phyloP scores from a whole-genome alignment of 2,888 invertebrate species.

The Chalcosyrphus nemorum region DNA sequence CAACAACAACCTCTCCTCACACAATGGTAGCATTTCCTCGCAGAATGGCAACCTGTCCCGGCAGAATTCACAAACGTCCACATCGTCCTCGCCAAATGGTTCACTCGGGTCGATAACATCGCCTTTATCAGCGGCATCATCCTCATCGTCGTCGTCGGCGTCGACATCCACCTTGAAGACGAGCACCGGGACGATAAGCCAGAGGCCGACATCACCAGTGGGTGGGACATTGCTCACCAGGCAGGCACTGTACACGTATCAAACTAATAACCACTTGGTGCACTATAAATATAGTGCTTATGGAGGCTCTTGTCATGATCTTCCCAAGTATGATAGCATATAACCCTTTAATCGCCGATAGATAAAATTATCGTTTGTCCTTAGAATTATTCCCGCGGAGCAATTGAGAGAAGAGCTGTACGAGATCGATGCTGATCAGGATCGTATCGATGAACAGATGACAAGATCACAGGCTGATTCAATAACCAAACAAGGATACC shows the following conservation, averaged over 20 bases:
- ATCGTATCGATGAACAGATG: constrained; percentile 88
- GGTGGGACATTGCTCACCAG: constrained; percentile 84
- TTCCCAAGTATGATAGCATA: constrained; percentile 91
- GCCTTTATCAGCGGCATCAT: constrained; percentile 55
- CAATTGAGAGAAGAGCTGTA: constrained; percentile 92
- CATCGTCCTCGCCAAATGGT: constrained; percentile 77
- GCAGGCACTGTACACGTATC: constrained; percentile 88
- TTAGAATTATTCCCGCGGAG: constrained; percentile 83
- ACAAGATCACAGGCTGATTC: constrained; percentile 87
- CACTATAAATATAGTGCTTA: constrained; percentile 96
- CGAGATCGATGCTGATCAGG: constrained; percentile 94
- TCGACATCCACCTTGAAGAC: constrained; percentile 78
- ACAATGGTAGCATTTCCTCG: constrained; percentile 60
- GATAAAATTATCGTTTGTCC: background rate
- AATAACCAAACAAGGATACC: constrained; percentile 94
- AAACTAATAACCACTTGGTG: constrained; percentile 93
- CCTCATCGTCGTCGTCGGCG: constrained; percentile 75
- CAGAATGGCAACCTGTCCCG: constrained; percentile 76
- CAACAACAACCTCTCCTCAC: constrained; percentile 70
- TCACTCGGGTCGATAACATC: constrained; percentile 77
- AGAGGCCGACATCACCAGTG: constrained; percentile 74
- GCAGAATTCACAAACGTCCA: constrained; percentile 78
- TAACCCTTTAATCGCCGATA: background rate
- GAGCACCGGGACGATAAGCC: constrained; percentile 76
- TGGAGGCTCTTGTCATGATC: constrained; percentile 92